Base-by-base conservation (phyloP, 2,113 vertebrate species). In the Platycercus adscitus region DNA sequence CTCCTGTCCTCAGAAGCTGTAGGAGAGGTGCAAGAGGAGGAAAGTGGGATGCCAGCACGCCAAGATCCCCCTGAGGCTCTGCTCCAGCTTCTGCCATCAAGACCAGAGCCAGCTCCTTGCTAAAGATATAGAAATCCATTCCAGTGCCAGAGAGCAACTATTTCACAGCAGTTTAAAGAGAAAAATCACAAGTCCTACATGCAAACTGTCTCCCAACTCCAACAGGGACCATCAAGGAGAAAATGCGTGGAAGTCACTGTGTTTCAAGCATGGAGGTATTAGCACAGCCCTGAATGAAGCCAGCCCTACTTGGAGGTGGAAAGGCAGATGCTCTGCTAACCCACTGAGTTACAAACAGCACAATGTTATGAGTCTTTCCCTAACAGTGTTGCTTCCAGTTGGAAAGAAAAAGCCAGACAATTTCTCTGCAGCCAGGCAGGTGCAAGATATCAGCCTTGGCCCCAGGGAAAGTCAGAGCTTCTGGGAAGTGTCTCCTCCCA, bases 231-330 rank as follows among this genome's bases (percentile, higher is more conserved):
- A 5, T 1, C 6, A 15, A 64, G 52, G 43, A 82, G 52, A 17
- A 88, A 23, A 68, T 72, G 13, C 60, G 24, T 64, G 66, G 66
- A 47, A 71, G 58, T 2, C 0, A 1, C 23, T 24, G 31, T 0
- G 0, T 75, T 75, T 21, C 33, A 49, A 72, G 75, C 0, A 0
- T 0, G 0, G 68, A 73, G 77, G 64, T 50, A 13, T 44, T 0
- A 0, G 73, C 64, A 21, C 64, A 50, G 0, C 44, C 56, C 71
- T 18, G 71, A 76, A 63, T 71, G 41, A 31, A 86, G 52, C 58
- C 65, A 73, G 65, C 65, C 70, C 52, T 31, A 35, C 79, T 29
- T 12, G 53, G 81, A 69, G 52, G 66, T 41, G 50, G n/a, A 44
- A 44, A 13, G 20, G 20, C 61, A 64, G 81, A 90, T 13, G 63